These are phyloP conservation scores for Timema podura DNA, from an alignment of 2,888 invertebrate species.

Conservation along the genomic window DNA sequence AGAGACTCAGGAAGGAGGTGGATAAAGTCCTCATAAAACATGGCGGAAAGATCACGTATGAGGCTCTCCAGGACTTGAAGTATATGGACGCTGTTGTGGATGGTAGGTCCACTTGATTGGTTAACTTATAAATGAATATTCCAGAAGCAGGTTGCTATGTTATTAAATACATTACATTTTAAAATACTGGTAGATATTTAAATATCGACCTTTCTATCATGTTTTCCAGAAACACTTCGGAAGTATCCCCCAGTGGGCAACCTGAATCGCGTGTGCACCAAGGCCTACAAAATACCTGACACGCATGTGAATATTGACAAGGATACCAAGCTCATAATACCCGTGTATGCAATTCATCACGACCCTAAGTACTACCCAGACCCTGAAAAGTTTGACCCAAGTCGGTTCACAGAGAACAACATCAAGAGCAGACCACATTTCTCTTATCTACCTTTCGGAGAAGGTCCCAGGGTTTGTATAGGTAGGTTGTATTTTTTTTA, in stretches of 20 bases:
- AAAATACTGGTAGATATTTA: no score
- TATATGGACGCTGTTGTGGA: constrained; percentile 18
- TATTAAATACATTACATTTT: no score
- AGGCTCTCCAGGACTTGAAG: constrained; percentile 21
- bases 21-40: constrained; percentile 15
- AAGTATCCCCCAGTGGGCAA: constrained; percentile 56
- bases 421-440: constrained; percentile 46
- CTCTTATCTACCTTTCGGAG: constrained; percentile 54
- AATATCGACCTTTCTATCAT: no score
- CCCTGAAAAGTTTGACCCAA: constrained; percentile 55
- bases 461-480: constrained; percentile 54
- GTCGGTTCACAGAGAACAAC: constrained; percentile 52
- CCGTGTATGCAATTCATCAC: constrained; percentile 54
- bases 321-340: constrained; percentile 52
- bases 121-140: no score
- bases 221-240: constrained; percentile 52
- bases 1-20: constrained; percentile 1
- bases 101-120: constrained; percentile 9
- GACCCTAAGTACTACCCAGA: constrained; percentile 55
- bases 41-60: constrained; percentile 16
- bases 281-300: constrained; percentile 49
- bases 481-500: constrained; percentile 42
- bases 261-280: constrained; percentile 50
- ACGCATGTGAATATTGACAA: constrained; percentile 49
- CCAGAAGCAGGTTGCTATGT: no score